phyloP scores from a whole-genome alignment of 2,888 invertebrate genomes.

The Netelia virgata region DNA sequence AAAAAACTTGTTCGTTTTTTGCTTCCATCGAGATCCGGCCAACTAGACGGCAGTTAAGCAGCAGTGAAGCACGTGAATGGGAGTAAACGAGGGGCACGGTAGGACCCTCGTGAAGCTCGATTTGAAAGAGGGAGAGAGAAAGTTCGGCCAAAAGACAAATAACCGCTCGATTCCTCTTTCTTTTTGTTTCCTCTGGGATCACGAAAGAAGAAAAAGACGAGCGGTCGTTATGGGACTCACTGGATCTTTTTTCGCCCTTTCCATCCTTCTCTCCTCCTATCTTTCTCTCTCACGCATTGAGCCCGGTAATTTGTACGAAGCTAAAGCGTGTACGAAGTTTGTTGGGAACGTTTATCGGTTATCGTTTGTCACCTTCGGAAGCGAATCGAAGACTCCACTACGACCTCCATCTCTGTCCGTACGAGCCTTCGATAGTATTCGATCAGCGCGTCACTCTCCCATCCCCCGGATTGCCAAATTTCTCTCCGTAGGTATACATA shows the following conservation, averaged over 20 bases:
- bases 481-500: slow-evolving; percentile 40
- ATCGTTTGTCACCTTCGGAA: slow-evolving; percentile 61
- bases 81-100: slow-evolving; percentile 53
- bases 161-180: slow-evolving; percentile 18
- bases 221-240: slow-evolving; percentile 48
- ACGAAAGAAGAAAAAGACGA: slow-evolving; percentile 44
- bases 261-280: neutral
- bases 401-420: neutral
- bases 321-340: slow-evolving; percentile 47
- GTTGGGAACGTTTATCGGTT: slow-evolving; percentile 62
- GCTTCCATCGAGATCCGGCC: slow-evolving; percentile 27
- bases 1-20: slow-evolving; percentile 20
- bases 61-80: slow-evolving; percentile 34
- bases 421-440: slow-evolving; percentile 60
- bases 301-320: slow-evolving; percentile 57
- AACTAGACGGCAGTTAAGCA: slow-evolving; percentile 14
- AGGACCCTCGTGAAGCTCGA: slow-evolving; percentile 51
- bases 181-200: slow-evolving; percentile 9
- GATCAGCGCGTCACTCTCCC: slow-evolving; percentile 54
- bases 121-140: slow-evolving; percentile 36
- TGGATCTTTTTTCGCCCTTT: neutral
- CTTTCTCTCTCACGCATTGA: slow-evolving; percentile 25
- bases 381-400: slow-evolving; percentile 23
- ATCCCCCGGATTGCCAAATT: slow-evolving; percentile 39
- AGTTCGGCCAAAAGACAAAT: slow-evolving; percentile 49